Percentiles rank a stretch among this genome's conserved stretches.
Conservation (phyloP, 1,140 invertebrate species). For the Ceratina calcarata region DNA sequence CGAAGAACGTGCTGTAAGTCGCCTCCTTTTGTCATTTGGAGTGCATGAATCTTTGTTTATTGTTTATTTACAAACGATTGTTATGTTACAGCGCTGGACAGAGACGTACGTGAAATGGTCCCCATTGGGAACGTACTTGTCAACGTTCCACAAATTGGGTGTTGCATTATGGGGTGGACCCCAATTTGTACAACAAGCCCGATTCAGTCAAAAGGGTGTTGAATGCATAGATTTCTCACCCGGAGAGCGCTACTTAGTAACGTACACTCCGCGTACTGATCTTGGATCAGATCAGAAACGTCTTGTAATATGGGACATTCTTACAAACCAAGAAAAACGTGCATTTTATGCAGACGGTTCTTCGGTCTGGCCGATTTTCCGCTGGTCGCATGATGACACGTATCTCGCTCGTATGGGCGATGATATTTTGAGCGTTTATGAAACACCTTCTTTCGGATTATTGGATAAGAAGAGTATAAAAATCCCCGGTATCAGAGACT, state of each 20-base stretch:
- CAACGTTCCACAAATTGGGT: conserved; percentile 97
- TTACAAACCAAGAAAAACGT: conserved; percentile 95
- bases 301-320: conserved; percentile 96
- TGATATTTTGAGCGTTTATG: conserved; percentile 95
- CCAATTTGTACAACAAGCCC: conserved; percentile 94
- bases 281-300: conserved; percentile 84
- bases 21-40: not conserved
- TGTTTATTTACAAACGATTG: not conserved
- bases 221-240: conserved; percentile 99
- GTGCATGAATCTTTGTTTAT: not conserved
- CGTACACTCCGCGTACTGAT: conserved; percentile 91
- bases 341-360: conserved; percentile 93
- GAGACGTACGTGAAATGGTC: conserved; percentile 98
- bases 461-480: conserved; percentile 97
- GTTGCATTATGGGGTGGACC: conserved; percentile 98
- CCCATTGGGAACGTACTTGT: conserved; percentile 96
- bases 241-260: conserved; percentile 97
- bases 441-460: conserved; percentile 96
- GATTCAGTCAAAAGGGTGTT: conserved; percentile 94
- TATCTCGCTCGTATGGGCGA: conserved; percentile 95
- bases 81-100: conserved; percentile 89
- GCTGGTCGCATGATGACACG: conserved; percentile 98
- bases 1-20: conserved; percentile 90
- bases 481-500: conserved; percentile 94
- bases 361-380: conserved; percentile 94